A percentile compares a stretch with the other conserved stretches of the same genome.
phyloP scores from a whole-genome alignment of 2,113 vertebrate genomes.

The Pantherophis guttatus region DNA sequence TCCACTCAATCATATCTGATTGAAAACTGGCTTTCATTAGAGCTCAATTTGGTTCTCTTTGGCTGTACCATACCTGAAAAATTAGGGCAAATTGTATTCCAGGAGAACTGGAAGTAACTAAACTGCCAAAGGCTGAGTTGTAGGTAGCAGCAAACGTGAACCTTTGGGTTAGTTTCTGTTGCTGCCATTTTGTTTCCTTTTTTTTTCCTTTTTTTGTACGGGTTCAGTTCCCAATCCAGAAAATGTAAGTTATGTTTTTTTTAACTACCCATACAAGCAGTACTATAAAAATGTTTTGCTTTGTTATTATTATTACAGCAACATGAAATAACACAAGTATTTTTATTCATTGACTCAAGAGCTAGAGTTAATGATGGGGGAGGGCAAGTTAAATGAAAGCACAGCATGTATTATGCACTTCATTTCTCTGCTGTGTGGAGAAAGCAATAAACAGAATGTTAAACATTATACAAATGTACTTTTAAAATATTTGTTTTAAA shows the following conservation, averaged over 20 bases:
- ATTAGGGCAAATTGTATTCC: not conserved
- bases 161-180: constrained; percentile 54
- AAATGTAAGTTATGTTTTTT: constrained; percentile 72
- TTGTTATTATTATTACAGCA: constrained; percentile 69
- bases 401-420: constrained; percentile 86
- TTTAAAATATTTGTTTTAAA: constrained; percentile 81
- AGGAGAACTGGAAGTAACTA: not conserved
- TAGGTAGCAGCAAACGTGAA: constrained; percentile 37
- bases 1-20: not conserved
- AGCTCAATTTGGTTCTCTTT: not conserved
- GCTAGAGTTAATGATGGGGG: constrained; percentile 68
- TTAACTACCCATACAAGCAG: constrained; percentile 68
- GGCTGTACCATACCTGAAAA: not conserved
- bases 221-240: constrained; percentile 70
- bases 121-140: not conserved
- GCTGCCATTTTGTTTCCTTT: constrained; percentile 21
- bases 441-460: constrained; percentile 84
- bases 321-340: constrained; percentile 73
- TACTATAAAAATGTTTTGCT: constrained; percentile 65
- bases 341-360: constrained; percentile 70
- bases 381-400: constrained; percentile 63
- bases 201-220: constrained; percentile 37
- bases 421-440: constrained; percentile 87
- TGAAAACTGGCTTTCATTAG: not conserved
- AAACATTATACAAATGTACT: constrained; percentile 81